These are phyloP conservation scores for Sphenodon punctatus DNA, from an alignment of 2,797 vertebrate genomes.

Conservation along the genomic window DNA sequence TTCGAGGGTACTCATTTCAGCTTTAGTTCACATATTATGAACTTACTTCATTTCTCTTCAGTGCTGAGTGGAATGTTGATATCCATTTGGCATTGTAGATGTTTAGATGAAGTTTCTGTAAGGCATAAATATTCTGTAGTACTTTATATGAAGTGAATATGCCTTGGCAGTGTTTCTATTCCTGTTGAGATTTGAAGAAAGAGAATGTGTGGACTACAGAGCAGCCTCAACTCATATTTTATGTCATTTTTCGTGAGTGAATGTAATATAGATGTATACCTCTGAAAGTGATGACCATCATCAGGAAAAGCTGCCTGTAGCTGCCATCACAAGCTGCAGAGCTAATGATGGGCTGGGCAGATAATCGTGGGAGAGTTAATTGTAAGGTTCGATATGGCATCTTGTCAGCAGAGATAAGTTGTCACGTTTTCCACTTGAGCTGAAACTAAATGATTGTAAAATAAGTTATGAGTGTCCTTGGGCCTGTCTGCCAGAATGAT, in stretches of 20 bases:
- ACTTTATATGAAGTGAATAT: neutral
- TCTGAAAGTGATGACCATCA: constrained; percentile 51
- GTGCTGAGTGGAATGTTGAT: too few relatives aligned
- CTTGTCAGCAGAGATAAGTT: constrained; percentile 99
- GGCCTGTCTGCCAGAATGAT: constrained; percentile 87
- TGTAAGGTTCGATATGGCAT: constrained; percentile 89
- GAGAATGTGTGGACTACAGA: neutral
- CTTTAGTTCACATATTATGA: too few relatives aligned
- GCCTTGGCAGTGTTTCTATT: neutral
- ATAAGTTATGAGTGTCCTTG: constrained; percentile 99
- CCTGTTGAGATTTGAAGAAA: neutral
- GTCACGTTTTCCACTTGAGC: constrained; percentile 99
- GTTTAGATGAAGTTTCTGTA: neutral
- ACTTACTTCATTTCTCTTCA: too few relatives aligned
- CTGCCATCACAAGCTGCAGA: constrained; percentile 64
- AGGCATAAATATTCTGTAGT: neutral
- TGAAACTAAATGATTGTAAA: constrained; percentile 99
- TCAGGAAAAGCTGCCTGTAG: constrained; percentile 43
- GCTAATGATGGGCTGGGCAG: constrained; percentile 87
- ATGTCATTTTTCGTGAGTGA: neutral
- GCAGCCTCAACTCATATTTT: neutral
- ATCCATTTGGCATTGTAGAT: neutral
- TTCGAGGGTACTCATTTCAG: too few relatives aligned
- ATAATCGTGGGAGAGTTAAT: constrained; percentile 91
- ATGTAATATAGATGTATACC: constrained; percentile 38